These are phyloP conservation scores for Aptenodytes forsteri DNA, from an alignment of 2,113 vertebrate genomes.

Conservation along the genomic window DNA sequence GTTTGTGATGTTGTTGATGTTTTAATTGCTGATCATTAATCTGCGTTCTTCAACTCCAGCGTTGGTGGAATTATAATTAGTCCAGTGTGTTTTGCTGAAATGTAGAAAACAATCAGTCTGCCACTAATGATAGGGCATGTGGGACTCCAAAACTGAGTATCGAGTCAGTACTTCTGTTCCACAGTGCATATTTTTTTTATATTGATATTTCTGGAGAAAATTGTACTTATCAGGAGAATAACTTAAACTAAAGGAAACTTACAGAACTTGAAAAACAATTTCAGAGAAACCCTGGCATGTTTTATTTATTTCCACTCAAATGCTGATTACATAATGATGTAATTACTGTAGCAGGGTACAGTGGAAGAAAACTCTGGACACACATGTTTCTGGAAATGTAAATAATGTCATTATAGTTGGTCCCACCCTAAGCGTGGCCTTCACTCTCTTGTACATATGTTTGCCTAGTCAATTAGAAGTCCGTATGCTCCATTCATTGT, in stretches of 20 bases:
- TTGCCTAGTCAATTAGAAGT: neutral
- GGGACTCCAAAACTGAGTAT: conserved; percentile 25
- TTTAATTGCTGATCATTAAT: conserved; percentile 69
- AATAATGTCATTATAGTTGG: neutral
- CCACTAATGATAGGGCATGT: conserved; percentile 52
- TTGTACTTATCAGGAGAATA: neutral
- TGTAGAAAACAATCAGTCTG: conserved; percentile 60
- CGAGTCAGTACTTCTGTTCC: conserved; percentile 10
- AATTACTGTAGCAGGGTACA: neutral
- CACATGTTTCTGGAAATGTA: neutral
- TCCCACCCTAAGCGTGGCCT: neutral
- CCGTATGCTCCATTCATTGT: neutral
- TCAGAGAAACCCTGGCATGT: neutral
- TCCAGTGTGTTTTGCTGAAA: conserved; percentile 54
- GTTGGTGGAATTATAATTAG: conserved; percentile 65
- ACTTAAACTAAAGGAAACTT: neutral
- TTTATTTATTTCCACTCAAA: neutral
- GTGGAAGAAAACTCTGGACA: neutral
- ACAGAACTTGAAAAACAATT: neutral
- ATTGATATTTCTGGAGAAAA: conserved; percentile 1
- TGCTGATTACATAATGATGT: neutral
- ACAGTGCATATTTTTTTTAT: neutral
- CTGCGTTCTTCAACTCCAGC: conserved; percentile 39
- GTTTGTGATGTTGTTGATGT: conserved; percentile 60
- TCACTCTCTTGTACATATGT: neutral